Conservation (phyloP, 2,113 vertebrate species). For the Ciconia boyciana region DNA sequence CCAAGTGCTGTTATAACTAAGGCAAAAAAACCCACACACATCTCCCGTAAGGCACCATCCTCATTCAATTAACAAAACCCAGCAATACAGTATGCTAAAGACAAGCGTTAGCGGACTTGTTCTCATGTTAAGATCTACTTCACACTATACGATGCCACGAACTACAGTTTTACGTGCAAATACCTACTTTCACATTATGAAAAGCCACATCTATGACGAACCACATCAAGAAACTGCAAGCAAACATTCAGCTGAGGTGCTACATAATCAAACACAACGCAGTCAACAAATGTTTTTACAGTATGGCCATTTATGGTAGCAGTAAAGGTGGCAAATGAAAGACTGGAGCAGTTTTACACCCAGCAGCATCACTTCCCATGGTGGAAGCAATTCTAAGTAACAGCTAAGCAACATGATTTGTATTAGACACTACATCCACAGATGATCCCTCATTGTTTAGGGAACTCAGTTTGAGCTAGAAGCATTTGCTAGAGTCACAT, state of each 20-base stretch:
- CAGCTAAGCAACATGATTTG: neutral
- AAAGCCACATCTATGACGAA: slow-evolving; percentile 66
- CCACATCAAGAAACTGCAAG: slow-evolving; percentile 69
- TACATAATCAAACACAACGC: neutral
- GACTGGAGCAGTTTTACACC: neutral
- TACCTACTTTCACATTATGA: slow-evolving; percentile 25
- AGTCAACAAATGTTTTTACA: slow-evolving; percentile 16
- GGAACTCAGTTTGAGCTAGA: neutral
- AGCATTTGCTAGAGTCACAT: neutral
- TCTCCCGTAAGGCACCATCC: neutral
- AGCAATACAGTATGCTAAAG: neutral
- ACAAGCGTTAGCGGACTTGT: neutral
- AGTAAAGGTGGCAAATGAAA: neutral
- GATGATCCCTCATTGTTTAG: fast-evolving
- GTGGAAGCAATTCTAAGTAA: neutral
- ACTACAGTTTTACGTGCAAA: slow-evolving; percentile 15
- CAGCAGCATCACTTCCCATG: neutral
- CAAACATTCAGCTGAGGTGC: slow-evolving; percentile 54
- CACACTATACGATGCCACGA: neutral
- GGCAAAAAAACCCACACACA: neutral
- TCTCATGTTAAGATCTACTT: neutral
- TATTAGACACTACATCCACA: neutral
- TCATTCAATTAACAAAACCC: neutral
- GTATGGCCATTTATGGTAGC: slow-evolving; percentile 43
- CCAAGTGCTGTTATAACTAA: neutral